Evolutionary conservation across 2,113 vertebrate species (phyloP).

Genomic region (Tachysurus fulvidraco): DNA sequence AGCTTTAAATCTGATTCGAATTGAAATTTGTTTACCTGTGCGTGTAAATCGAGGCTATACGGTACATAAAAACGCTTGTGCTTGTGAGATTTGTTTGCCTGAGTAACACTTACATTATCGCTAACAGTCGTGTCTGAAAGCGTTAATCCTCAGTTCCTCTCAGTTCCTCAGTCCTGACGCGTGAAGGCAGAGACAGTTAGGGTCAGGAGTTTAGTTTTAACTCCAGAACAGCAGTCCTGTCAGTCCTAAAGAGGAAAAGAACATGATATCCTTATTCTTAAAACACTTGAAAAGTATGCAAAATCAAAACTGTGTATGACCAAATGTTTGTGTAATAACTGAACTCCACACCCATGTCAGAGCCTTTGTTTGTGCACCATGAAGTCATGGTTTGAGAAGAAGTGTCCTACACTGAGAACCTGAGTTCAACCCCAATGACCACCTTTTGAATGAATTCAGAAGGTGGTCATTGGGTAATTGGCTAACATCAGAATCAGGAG

Average conservation of each 20-base stretch:
- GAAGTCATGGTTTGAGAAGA: background rate
- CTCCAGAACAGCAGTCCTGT: conserved; percentile 21
- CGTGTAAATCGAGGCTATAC: background rate
- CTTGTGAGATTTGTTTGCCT: background rate
- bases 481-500: background rate
- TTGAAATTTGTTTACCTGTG: background rate
- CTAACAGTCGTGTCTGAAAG: background rate
- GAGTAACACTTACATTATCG: background rate
- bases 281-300: background rate
- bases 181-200: conserved; percentile 28
- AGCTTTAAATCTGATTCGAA: background rate
- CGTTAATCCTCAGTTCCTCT: background rate
- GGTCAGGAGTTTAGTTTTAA: conserved; percentile 1
- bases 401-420: background rate
- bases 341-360: background rate
- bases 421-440: background rate
- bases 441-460: background rate
- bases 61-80: no score
- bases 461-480: no score
- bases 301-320: background rate
- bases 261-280: background rate
- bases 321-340: background rate
- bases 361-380: background rate
- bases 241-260: background rate
- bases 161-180: background rate